Conservation (phyloP, 1,140 invertebrate genomes). For the Atta colombica region DNA sequence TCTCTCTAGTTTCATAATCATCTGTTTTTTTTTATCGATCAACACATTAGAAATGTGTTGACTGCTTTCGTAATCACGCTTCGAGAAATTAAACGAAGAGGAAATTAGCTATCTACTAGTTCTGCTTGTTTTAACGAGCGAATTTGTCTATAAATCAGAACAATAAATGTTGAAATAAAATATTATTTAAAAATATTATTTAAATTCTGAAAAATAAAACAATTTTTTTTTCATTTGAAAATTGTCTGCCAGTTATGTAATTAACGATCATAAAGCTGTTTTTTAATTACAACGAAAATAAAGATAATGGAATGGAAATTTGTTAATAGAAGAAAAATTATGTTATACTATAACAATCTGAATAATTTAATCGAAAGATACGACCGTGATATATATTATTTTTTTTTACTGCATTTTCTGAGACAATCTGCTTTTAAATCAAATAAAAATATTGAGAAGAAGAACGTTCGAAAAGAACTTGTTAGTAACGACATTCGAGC, state of each 20-base stretch:
- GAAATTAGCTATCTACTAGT: neutral
- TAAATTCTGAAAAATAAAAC: neutral
- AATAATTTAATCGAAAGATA: neutral
- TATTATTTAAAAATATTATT: conserved; percentile 16
- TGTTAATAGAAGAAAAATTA: neutral
- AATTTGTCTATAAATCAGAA: conserved; percentile 15
- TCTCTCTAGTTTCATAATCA: conserved; percentile 55
- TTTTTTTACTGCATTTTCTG: neutral
- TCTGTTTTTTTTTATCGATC: neutral
- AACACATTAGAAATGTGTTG: neutral
- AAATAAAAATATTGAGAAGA: neutral
- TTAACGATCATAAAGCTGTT: neutral
- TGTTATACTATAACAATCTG: neutral
- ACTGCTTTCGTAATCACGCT: neutral
- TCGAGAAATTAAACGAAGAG: neutral
- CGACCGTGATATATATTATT: neutral
- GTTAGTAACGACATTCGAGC: neutral
- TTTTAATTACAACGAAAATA: neutral
- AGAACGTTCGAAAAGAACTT: neutral
- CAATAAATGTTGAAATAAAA: conserved; percentile 23
- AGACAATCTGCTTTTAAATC: neutral
- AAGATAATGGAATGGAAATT: neutral
- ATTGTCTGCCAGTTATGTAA: no score
- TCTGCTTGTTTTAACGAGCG: neutral
- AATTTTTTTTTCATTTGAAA: neutral